Conservation (phyloP, 2,888 invertebrate species). For the Chloromyia formosa region DNA sequence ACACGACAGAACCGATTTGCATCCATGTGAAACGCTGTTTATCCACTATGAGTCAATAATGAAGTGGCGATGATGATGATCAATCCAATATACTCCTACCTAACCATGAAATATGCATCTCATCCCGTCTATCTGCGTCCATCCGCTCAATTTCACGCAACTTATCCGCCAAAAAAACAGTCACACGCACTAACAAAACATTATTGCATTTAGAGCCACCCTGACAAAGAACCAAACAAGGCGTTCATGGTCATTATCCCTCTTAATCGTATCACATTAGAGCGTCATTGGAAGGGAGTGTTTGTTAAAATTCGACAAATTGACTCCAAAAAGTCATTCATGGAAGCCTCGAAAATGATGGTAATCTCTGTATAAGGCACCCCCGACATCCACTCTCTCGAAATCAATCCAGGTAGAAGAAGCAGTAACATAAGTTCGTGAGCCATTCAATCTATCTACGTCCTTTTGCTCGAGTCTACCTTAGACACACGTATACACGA, state of each 20-base stretch:
- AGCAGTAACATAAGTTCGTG: neutral
- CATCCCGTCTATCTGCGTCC: neutral
- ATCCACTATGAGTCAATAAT: too few species aligned
- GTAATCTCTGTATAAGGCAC: conserved; percentile 5
- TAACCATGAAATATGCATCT: too few species aligned
- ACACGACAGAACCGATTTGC: too few species aligned
- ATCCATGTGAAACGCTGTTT: too few species aligned
- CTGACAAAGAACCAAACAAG: conserved; percentile 11
- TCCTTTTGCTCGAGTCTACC: neutral
- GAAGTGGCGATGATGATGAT: too few species aligned
- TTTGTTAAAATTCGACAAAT: conserved; percentile 27
- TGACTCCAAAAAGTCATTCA: conserved; percentile 9
- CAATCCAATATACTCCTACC: too few species aligned
- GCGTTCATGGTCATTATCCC: neutral
- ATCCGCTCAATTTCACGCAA: conserved; percentile 16
- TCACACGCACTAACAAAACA: neutral
- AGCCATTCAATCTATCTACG: conserved; percentile 2
- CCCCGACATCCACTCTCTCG: conserved; percentile 9
- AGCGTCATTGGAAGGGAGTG: conserved; percentile 5
- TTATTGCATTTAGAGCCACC: conserved; percentile 5
- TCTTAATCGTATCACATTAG: conserved; percentile 31
- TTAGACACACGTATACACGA: neutral
- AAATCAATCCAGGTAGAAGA: conserved; percentile 15
- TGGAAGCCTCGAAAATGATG: conserved; percentile 4
- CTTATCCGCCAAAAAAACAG: neutral